Evolutionary conservation across 1,140 invertebrate species (phyloP), one percentile per base, ranked within the genome.

Genomic region (Tachypleus tridentatus): DNA sequence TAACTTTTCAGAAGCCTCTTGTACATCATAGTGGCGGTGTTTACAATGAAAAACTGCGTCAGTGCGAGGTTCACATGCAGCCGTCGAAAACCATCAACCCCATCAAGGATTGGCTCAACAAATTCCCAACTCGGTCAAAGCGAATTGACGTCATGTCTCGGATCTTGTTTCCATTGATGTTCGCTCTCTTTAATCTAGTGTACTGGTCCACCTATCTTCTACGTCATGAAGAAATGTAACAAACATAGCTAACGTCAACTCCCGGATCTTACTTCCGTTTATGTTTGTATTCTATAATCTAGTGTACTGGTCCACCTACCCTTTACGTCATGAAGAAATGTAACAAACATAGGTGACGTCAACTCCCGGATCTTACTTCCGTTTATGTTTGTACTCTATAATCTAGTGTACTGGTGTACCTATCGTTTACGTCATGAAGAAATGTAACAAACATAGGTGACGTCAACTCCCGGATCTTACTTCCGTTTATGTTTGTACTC

Each of bases 231-330:
- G n/a, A n/a, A n/a, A n/a, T n/a, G n/a, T n/a, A n/a, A n/a, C n/a
- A n/a, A n/a, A n/a, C n/a, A n/a, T n/a, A n/a, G n/a, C n/a, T n/a
- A n/a, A n/a, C n/a, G n/a, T n/a, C n/a, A n/a, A n/a, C n/a, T n/a
- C n/a, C 66, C 80, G 91, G 76, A 89, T 93, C 79, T 87, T 89
- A 73, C 95, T 95, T 80, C 93, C 92, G 56, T 83, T 93, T 73
- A 87, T 93, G 57, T 96, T 96, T 80, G 88, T 91, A 66, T 81
- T 94, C 74, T 95, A 95, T 85, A 96, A 95, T 80, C 80, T 94
- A 75, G 85, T 89, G 77, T 96, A 96, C 81, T 97, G 93, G 93
- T 89, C 87, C 71, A 91, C 88, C 65, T 91, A 92, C 79, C 81
- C 2, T 29, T 2, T 29, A 29, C 29, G 29, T 29, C 29, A 29